phyloP scores from a whole-genome alignment of 2,113 vertebrate genomes.

The Pseudopipra pipra region DNA sequence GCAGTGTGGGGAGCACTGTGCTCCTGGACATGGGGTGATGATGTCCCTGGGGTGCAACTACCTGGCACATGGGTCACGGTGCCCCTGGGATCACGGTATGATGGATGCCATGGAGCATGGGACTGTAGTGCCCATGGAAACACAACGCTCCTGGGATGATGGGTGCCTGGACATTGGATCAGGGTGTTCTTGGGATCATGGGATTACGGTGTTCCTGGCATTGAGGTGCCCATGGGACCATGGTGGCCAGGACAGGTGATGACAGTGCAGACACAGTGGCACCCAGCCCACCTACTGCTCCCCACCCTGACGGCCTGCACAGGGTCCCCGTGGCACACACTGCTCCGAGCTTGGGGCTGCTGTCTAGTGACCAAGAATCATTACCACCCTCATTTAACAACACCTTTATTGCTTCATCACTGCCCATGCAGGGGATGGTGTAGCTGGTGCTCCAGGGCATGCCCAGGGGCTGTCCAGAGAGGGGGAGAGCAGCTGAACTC shows the following conservation, averaged over 20 bases:
- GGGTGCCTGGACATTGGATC: too few relatives aligned
- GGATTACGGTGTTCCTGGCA: not conserved
- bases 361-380: not conserved
- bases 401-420: not conserved
- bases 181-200: not conserved
- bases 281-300: not conserved
- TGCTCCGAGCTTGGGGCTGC: not conserved
- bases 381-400: not conserved
- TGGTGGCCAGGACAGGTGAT: not conserved
- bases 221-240: accelerated
- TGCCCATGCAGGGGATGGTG: accelerated
- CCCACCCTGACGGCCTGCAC: not conserved
- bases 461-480: not conserved
- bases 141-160: not conserved
- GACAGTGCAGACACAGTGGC: accelerated
- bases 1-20: not conserved
- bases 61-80: not conserved
- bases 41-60: not conserved
- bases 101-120: not conserved
- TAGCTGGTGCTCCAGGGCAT: not conserved
- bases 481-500: accelerated
- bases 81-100: not conserved
- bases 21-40: not conserved
- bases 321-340: too few relatives aligned
- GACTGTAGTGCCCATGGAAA: not conserved